phyloP scores from a whole-genome alignment of 2,888 invertebrate species.

The Coenonympha arcania region DNA sequence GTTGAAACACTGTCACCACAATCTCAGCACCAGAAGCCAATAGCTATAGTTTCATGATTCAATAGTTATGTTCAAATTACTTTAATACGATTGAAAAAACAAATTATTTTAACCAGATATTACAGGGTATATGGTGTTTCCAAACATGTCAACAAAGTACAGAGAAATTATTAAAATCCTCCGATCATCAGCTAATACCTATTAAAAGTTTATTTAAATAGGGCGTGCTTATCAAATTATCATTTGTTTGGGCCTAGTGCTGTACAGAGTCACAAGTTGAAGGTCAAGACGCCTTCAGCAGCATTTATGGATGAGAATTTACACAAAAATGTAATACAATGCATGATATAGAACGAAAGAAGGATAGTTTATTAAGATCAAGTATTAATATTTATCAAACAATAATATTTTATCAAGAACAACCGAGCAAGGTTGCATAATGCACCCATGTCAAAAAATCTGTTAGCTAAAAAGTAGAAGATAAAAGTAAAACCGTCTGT shows the following conservation, averaged over 20 bases:
- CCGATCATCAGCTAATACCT: too few relatives aligned
- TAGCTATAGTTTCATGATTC: too few relatives aligned
- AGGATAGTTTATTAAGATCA: background rate
- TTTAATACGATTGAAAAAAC: background rate
- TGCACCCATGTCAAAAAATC: conserved; percentile 22
- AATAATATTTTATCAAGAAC: background rate
- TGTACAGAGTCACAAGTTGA: conserved; percentile 59
- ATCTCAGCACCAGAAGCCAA: too few relatives aligned
- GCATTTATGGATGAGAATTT: conserved; percentile 12
- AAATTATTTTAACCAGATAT: background rate
- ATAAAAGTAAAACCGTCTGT: conserved; percentile 9
- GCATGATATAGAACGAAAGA: background rate
- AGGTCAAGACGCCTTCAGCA: conserved; percentile 46
- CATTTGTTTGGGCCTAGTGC: background rate
- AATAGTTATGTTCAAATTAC: too few relatives aligned
- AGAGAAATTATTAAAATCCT: too few relatives aligned
- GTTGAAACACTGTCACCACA: too few relatives aligned
- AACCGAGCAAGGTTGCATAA: conserved; percentile 13
- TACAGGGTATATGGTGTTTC: too few relatives aligned
- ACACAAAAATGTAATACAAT: background rate
- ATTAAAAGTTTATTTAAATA: too few relatives aligned
- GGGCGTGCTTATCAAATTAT: too few relatives aligned
- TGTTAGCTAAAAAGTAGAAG: background rate
- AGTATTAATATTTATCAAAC: background rate
- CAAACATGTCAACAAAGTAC: too few relatives aligned